Evolutionary conservation across 2,113 vertebrate genomes (phyloP), one percentile per base, ranked within the genome.

Genomic region (Microtus montanus): DNA sequence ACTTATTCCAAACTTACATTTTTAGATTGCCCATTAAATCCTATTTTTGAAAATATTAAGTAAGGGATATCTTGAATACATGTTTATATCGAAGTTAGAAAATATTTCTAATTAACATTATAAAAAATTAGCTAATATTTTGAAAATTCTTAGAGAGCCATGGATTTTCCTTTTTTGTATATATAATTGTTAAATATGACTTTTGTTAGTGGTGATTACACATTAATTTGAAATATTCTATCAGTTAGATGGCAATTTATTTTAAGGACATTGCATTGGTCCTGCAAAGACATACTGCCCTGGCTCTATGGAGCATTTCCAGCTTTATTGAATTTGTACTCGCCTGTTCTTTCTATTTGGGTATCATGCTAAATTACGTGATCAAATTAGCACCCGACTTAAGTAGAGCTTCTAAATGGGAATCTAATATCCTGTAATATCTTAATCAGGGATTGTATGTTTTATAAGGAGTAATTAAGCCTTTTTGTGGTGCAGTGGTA

Each of bases 311-410:
- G 35, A 92, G 2, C 3, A 19, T 11, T 96, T 96, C 38, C 22
- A 75, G 68, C 87, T 95, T 94, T 74, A 70, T 87, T 95, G 91
- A 74, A 79, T 94, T 91, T 94, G 7, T 80, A 30, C 93, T 94
- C 63, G 9, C 17, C 24, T 78, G 3, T 93, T 91, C 54, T 92
- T 86, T 86, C 63, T 41, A 38, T 91, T 88, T 95, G 44, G 38
- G 28, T 58, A 52, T 87, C 28, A 89, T 73, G 49, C 26, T 84
- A 87, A 93, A 96, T 91, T 89, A 74, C 14, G 30, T 78, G 61
- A 61, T 8, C 77, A 95, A 90, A 90, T 96, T 92, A 95, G 87
- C 4, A 89, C 7, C 47, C 38, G 75, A 79, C 64, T 90, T 90
- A 87, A 85, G 52, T 66, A 35, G 87, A 90, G 22, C 54, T 89